Evolutionary conservation across 1,140 invertebrate species (phyloP), one percentile per base, ranked within the genome.

Genomic region (Leptopilina boulardi): DNA sequence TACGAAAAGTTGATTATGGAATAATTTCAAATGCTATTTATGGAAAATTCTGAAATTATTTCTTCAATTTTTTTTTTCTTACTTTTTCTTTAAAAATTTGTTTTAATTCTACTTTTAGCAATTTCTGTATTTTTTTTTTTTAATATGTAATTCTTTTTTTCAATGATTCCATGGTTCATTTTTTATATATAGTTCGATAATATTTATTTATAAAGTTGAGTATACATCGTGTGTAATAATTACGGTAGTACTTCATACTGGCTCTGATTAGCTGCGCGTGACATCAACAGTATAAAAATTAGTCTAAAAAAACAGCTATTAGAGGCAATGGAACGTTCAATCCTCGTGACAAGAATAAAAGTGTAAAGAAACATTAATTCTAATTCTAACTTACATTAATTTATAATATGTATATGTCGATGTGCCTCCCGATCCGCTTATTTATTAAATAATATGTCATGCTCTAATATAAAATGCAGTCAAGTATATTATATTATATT

Each of bases 151-250:
- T n/a, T n/a, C n/a, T n/a, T n/a, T n/a, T n/a, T n/a, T n/a, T n/a
- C 1, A 51, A 51, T 51, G 5, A 51, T 18, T 51, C 3, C 4
- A 51, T 51, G 3, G 8, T 18, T 51, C 15, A n/a, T 18, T n/a
- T 15, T 23, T 21, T 73, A 23, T 19, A 11, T 73, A 23, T 19
- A 11, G 26, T 84, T 82, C 54, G 73, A 66, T 83, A 77, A 76
- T 82, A 79, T 88, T 87, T 89, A 88, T 89, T 89, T 89, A 89
- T 88, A 89, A 88, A 89, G 86, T 82, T 83, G 84, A 84, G 86
- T 87, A 89, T 88, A 89, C 87, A 89, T 88, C 80, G 81, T 76
- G 81, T 85, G 81, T 86, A 47, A 84, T 86, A 81, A 86, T 88
- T 88, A 89, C 87, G 87, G 86, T 85, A 89, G 87, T 89, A 87